Conservation (phyloP, 2,888 invertebrate species). For the Hylaea fasciaria region DNA sequence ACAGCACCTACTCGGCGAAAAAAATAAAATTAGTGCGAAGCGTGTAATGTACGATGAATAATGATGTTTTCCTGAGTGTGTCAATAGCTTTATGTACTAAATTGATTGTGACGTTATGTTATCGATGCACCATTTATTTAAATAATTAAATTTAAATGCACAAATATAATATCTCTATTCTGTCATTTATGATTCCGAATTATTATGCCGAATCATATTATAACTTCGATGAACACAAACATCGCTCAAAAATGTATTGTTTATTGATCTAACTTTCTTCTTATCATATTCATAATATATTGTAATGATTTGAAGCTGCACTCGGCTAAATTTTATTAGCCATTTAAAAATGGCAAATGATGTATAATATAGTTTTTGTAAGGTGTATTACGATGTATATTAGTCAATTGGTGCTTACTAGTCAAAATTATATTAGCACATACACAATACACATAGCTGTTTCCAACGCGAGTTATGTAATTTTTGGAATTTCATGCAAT, state of each 20-base stretch:
- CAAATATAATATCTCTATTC: conserved; percentile 4
- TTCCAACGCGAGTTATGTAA: conserved; percentile 42
- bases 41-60: too few species aligned
- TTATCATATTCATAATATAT: conserved; percentile 11
- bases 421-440: conserved; percentile 84
- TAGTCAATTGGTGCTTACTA: conserved; percentile 85
- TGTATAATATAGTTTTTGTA: conserved; percentile 61
- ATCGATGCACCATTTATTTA: conserved; percentile 6
- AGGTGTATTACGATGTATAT: conserved; percentile 62
- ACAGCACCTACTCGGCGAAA: not conserved
- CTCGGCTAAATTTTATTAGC: conserved; percentile 78
- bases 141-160: conserved; percentile 5
- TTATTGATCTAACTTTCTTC: not conserved
- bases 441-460: conserved; percentile 53
- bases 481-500: conserved; percentile 30
- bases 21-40: not conserved
- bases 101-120: not conserved
- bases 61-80: too few species aligned
- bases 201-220: conserved; percentile 2
- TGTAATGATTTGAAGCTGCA: conserved; percentile 23
- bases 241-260: conserved; percentile 17
- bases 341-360: conserved; percentile 45
- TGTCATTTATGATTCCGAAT: too few species aligned
- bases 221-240: not conserved
- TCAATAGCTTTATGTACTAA: too few species aligned